Evolutionary conservation across 2,797 vertebrate species (phyloP).

Genomic region (Gadopsis marmoratus): DNA sequence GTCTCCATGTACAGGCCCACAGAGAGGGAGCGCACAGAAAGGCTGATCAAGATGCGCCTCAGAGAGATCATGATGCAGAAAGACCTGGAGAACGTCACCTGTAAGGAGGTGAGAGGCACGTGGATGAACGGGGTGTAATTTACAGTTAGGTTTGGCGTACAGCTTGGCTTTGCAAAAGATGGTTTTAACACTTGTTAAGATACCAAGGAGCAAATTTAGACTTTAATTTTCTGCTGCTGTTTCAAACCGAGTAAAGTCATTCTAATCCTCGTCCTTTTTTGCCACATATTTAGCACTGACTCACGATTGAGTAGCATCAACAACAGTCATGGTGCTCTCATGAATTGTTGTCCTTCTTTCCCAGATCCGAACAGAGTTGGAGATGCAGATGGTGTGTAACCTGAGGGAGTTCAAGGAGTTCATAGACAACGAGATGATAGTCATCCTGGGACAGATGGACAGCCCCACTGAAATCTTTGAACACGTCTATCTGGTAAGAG

Average conservation of each 20-base stretch:
- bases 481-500: slow-evolving; percentile 93
- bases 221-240: not conserved
- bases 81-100: slow-evolving; percentile 97
- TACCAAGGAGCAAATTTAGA: not conserved
- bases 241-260: not conserved
- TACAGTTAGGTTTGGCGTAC: not conserved
- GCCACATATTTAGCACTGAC: not conserved
- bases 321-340: not conserved
- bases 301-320: not conserved
- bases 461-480: slow-evolving; percentile 98
- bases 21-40: slow-evolving; percentile 94
- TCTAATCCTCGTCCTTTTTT: too few relatives aligned
- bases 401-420: slow-evolving; percentile 97
- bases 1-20: slow-evolving; percentile 88
- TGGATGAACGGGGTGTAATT: too few relatives aligned
- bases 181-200: not conserved
- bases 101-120: slow-evolving; percentile 90
- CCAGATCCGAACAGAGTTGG: slow-evolving; percentile 96
- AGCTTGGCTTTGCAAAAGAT: not conserved
- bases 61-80: slow-evolving; percentile 99
- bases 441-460: slow-evolving; percentile 99
- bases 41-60: slow-evolving; percentile 93
- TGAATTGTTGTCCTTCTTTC: not conserved
- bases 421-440: slow-evolving; percentile 99
- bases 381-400: slow-evolving; percentile 99